Conservation (phyloP, 2,113 vertebrate species). For the Chlamydotis undulata region DNA sequence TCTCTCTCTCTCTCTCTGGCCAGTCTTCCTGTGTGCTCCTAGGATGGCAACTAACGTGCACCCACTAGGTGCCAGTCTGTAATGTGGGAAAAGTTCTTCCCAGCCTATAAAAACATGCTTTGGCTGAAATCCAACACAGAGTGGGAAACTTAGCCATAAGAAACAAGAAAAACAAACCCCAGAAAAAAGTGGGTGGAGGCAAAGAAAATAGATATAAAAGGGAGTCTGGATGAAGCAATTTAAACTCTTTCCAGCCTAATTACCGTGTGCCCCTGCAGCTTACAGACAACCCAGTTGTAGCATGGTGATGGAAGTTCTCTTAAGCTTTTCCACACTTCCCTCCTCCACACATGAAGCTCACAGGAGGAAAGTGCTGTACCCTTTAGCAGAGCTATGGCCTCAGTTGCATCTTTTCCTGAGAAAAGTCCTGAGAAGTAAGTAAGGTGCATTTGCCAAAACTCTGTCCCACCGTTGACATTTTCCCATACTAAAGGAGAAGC, state of each 20-base stretch:
- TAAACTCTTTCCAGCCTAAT: background rate
- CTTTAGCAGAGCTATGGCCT: background rate
- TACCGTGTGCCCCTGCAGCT: background rate
- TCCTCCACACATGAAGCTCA: background rate
- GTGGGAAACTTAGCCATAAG: conserved; percentile 18
- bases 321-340: background rate
- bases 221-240: background rate
- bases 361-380: background rate
- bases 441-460: background rate
- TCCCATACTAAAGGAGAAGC: background rate
- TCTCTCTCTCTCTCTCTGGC: background rate
- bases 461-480: background rate
- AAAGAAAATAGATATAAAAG: conserved; percentile 48
- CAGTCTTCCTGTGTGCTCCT: background rate
- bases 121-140: conserved; percentile 36
- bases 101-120: background rate
- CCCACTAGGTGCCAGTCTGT: conserved; percentile 40
- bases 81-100: conserved; percentile 14
- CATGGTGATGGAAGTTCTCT: background rate
- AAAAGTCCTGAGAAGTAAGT: background rate
- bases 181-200: conserved; percentile 4
- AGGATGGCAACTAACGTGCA: background rate
- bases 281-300: background rate
- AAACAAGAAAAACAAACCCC: conserved; percentile 40
- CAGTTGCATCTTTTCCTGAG: background rate